Evolutionary conservation across 1,140 invertebrate species (phyloP), one percentile per base, ranked within the genome.

Genomic region (Apis florea): DNA sequence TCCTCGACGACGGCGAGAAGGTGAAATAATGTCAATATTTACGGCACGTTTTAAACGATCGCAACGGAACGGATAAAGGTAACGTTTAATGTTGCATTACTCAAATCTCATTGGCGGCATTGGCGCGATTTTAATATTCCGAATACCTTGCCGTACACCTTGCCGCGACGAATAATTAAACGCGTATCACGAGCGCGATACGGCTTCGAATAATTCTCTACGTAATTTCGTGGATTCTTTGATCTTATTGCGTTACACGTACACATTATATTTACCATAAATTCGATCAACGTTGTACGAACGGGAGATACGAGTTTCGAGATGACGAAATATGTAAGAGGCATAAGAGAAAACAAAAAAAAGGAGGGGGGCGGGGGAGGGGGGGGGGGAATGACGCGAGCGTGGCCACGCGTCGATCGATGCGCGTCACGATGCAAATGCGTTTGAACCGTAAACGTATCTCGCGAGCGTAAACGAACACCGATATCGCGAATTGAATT

Each of bases 371-470:
- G n/a, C n/a, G n/a, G n/a, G n/a, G n/a, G n/a, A n/a, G n/a, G n/a
- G n/a, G n/a, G n/a, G n/a, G n/a, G n/a, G n/a, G n/a, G n/a, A n/a
- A n/a, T n/a, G 31, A 4, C 2, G 31, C 77, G 76, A 82, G 73
- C 54, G 66, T 54, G 40, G 31, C 47, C 73, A 47, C 49, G 79
- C 58, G 53, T n/a, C 56, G 49, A 24, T 64, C 12, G 40, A 68
- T 51, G 73, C 79, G 19, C 53, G 79, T 58, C 79, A 67, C 61
- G 53, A 80, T 80, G 71, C 79, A 75, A 80, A 80, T 75, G 63
- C 53, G 53, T 67, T 67, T 64, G 49, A 66, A 26, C 78, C 58
- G 24, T 80, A 56, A 66, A 54, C 70, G 78, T 56, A 74, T 74
- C 51, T 56, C 40, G 31, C 40, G 53, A 66, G n/a, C 63, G 31